Conservation (phyloP, 1,140 invertebrate genomes). For the Orius insidiosus region DNA sequence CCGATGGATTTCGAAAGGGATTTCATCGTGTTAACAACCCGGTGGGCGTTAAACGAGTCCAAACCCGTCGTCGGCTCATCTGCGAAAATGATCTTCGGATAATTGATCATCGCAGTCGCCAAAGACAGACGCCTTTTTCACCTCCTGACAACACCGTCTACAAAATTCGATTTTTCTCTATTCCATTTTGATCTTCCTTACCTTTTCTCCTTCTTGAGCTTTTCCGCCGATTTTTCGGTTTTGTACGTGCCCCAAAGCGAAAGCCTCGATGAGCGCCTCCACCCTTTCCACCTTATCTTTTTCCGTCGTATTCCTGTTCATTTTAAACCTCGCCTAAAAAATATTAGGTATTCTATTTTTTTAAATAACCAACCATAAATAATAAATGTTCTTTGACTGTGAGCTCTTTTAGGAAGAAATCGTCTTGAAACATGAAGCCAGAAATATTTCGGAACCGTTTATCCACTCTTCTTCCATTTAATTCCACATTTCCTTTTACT, state of each 20-base stretch:
- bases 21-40: slow-evolving; percentile 59
- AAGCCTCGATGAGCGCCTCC: slow-evolving; percentile 45
- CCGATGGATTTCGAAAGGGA: slow-evolving; percentile 39
- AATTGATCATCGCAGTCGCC: slow-evolving; percentile 79
- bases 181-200: not conserved
- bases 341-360: slow-evolving; percentile 5
- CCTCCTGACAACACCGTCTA: slow-evolving; percentile 68
- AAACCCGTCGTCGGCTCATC: slow-evolving; percentile 92
- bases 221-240: slow-evolving; percentile 55
- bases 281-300: slow-evolving; percentile 45
- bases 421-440: slow-evolving; percentile 89
- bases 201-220: slow-evolving; percentile 2
- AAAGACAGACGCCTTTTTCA: slow-evolving; percentile 80
- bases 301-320: slow-evolving; percentile 44
- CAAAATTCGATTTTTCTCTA: not conserved
- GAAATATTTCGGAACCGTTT: slow-evolving; percentile 63
- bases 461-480: slow-evolving; percentile 48
- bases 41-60: slow-evolving; percentile 82
- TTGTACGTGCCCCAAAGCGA: slow-evolving; percentile 51
- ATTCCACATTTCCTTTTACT: slow-evolving; percentile 54
- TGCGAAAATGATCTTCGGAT: slow-evolving; percentile 82
- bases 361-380: slow-evolving; percentile 50
- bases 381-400: slow-evolving; percentile 78
- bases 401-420: slow-evolving; percentile 70
- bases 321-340: slow-evolving; percentile 55